Percentiles rank a stretch among this genome's conserved stretches.
These are phyloP conservation scores for Dicrostonyx torquatus DNA, from an alignment of 2,797 vertebrate species.

Conservation along the genomic window DNA sequence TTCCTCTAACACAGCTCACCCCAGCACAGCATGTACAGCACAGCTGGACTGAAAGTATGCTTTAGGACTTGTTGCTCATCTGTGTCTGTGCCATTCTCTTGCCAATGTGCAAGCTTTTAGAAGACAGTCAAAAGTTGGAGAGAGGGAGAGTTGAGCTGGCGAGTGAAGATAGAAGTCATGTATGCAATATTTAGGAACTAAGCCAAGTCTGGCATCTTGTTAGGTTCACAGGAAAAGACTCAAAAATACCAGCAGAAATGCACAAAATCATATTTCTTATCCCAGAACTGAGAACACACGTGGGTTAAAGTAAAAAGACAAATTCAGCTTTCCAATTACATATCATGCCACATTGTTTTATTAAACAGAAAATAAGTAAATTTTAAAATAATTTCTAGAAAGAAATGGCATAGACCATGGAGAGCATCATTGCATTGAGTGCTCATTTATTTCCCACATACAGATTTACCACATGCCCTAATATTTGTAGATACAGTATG, in stretches of 20 bases:
- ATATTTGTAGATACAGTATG: neutral
- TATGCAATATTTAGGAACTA: neutral
- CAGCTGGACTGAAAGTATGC: neutral
- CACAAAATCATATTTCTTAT: neutral
- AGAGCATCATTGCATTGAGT: slow-evolving; percentile 15
- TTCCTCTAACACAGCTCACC: neutral
- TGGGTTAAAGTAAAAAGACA: slow-evolving; percentile 47
- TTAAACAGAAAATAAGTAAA: slow-evolving; percentile 50
- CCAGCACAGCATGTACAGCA: neutral
- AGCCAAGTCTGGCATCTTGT: neutral
- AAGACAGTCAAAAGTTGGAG: neutral
- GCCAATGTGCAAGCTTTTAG: slow-evolving; percentile 1
- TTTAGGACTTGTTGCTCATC: neutral
- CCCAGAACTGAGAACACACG: slow-evolving; percentile 1
- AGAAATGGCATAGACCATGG: neutral
- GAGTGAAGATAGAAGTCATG: neutral
- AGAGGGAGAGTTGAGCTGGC: neutral
- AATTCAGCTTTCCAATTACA: slow-evolving; percentile 25
- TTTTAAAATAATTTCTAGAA: slow-evolving; percentile 34
- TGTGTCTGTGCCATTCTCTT: neutral
- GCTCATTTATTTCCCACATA: slow-evolving; percentile 9
- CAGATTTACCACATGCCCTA: neutral
- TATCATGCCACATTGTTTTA: neutral
- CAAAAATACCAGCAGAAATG: neutral
- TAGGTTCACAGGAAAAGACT: neutral